A percentile compares a stretch with the other conserved stretches of the same genome.
Conservation (phyloP, 1,140 invertebrate genomes). For the Laupala kohalensis region DNA sequence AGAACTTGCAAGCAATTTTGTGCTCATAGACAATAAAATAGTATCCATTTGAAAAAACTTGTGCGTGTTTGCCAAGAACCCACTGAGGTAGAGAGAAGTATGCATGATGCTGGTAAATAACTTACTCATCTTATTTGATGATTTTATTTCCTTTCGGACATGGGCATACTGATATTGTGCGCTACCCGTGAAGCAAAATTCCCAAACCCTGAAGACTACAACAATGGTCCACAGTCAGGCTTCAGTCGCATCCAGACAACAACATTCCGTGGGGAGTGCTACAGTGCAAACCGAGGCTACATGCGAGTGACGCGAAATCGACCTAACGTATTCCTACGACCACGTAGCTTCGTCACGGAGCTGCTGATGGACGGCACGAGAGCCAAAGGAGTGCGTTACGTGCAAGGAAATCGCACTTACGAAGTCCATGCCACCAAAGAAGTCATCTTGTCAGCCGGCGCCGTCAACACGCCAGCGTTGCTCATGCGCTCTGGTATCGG, state of each 20-base stretch:
- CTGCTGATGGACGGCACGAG: constrained; percentile 53
- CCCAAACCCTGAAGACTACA: constrained; percentile 44
- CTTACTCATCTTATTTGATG: no score
- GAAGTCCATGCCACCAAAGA: constrained; percentile 50
- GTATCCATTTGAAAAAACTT: no score
- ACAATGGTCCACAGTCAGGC: constrained; percentile 47
- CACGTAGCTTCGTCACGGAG: constrained; percentile 48
- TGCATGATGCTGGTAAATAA: no score
- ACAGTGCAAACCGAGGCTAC: constrained; percentile 49
- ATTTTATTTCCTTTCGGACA: no score
- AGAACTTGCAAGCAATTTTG: no score
- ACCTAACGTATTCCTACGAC: constrained; percentile 48
- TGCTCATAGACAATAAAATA: no score
- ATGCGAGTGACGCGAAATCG: constrained; percentile 47
- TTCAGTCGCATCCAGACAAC: constrained; percentile 45
- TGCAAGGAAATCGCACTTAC: constrained; percentile 34
- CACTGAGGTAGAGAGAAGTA: no score
- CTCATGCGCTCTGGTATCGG: constrained; percentile 48
- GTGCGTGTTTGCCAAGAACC: no score
- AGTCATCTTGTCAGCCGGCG: constrained; percentile 53
- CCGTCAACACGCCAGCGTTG: constrained; percentile 42
- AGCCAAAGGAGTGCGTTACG: constrained; percentile 50
- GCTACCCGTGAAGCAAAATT: not conserved
- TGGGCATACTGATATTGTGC: not conserved
- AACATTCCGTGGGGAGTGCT: constrained; percentile 51